Conservation (phyloP, 2,113 vertebrate genomes). For the Hystrix cristata region DNA sequence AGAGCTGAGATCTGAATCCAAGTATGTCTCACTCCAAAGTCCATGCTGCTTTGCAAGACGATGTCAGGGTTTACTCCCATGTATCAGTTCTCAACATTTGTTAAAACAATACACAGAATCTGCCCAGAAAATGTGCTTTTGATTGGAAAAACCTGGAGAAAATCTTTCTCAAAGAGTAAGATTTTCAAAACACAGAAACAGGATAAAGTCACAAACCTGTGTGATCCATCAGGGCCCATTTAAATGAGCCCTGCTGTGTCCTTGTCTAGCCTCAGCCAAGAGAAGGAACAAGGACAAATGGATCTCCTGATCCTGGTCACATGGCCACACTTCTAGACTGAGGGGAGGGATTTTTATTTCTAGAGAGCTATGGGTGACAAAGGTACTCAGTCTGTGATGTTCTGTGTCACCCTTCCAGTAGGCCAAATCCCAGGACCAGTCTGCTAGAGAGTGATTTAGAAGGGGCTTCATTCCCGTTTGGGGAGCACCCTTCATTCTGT, state of each 20-base stretch:
- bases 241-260: background rate
- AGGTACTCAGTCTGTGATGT: background rate
- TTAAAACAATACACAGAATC: fast-evolving
- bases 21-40: fast-evolving
- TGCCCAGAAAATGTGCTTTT: background rate
- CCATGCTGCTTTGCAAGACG: background rate
- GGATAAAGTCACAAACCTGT: background rate
- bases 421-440: background rate
- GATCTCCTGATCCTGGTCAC: background rate
- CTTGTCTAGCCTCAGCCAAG: background rate
- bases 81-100: background rate
- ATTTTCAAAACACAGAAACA: background rate
- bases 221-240: background rate
- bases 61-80: too few species aligned
- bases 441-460: background rate
- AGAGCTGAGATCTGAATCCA: background rate
- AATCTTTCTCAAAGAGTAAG: background rate
- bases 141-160: background rate
- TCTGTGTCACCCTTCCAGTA: background rate
- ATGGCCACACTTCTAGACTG: too few species aligned
- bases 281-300: background rate
- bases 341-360: too few species aligned
- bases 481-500: background rate
- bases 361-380: background rate
- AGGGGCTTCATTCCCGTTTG: background rate